These are phyloP conservation scores for Uria aalge DNA, from an alignment of 2,113 vertebrate genomes.

Conservation along the genomic window DNA sequence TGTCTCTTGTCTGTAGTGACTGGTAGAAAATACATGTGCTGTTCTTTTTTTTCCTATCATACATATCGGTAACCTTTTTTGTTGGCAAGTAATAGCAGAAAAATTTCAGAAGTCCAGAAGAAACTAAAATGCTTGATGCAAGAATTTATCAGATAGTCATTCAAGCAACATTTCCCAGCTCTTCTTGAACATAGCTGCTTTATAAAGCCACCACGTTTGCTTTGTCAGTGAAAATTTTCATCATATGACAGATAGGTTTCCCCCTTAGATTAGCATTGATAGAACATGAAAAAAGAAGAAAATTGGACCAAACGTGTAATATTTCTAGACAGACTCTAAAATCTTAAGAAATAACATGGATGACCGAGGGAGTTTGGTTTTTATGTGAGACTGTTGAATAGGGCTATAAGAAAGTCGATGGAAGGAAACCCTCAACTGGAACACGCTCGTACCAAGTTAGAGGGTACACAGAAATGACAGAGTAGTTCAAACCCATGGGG, in stretches of 20 bases:
- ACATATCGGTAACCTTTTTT: not conserved
- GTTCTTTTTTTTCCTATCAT: not conserved
- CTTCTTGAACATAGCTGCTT: not conserved
- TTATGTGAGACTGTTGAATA: not conserved
- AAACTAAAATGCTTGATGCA: not conserved
- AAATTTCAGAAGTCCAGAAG: not conserved
- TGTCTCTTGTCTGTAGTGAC: not conserved
- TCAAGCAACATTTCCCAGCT: not conserved
- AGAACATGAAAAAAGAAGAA: not conserved
- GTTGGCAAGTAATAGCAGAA: not conserved
- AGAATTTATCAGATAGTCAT: not conserved
- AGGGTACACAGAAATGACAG: not conserved
- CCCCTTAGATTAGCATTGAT: not conserved
- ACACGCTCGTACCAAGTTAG: not conserved
- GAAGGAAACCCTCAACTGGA: not conserved
- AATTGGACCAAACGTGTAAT: not conserved
- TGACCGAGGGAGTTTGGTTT: not conserved
- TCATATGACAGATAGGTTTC: not conserved
- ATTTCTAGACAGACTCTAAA: not conserved
- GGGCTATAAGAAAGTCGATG: not conserved
- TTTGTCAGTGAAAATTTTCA: not conserved
- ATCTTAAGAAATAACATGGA: not conserved
- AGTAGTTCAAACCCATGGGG: not conserved
- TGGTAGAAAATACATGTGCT: not conserved
- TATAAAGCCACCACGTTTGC: not conserved